Base-by-base conservation (phyloP, 2,888 invertebrate species). In the Hirtodrosophila duncani region DNA sequence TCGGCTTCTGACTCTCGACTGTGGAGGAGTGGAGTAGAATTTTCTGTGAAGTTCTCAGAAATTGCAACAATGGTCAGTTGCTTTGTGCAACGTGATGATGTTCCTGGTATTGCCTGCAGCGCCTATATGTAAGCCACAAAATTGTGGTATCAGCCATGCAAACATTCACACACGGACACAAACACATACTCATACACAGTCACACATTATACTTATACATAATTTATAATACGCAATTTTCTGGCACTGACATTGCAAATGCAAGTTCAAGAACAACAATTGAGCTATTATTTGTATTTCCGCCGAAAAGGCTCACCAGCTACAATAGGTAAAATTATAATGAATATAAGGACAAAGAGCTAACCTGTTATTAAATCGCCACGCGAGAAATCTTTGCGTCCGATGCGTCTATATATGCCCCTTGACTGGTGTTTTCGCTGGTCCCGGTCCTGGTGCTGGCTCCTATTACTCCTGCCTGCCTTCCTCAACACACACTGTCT, bases 131-230 rank as follows among this genome's bases (percentile, higher is more conserved):
- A 45, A 45, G 55, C 36, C 33, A 43, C 10, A 21, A 42, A 55
- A 30, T 14, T 10, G n/a, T 34, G 10, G 23, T 7, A 37, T 17
- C 14, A 18, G 9, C 18, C 37, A 48, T 14, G 31, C 30, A 36
- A 23, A 9, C 24, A 3, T 23, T 20, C 10, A 31, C 4, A 17
- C 45, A 18, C 34, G 30, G 27, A 9, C 16, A 38, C 30, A 23
- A 33, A 39, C 13, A n/a, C 26, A 10, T 27, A 23, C 1, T 20
- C 21, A 11, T 44, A 26, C 17, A 44, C 33, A 26, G 33, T 34
- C 49, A 30, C 64, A 51, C 51, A 48, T 51, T 43, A 67, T 56
- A 71, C 67, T 64, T 81, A 71, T 81, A 75, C 68, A 70, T 75
- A 81, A 70, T 62, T 70, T 63, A 74, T 74, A 61, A 59, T 52